Conservation (phyloP, 2,113 vertebrate species). For the Ptilorrhoa leucosticta region DNA sequence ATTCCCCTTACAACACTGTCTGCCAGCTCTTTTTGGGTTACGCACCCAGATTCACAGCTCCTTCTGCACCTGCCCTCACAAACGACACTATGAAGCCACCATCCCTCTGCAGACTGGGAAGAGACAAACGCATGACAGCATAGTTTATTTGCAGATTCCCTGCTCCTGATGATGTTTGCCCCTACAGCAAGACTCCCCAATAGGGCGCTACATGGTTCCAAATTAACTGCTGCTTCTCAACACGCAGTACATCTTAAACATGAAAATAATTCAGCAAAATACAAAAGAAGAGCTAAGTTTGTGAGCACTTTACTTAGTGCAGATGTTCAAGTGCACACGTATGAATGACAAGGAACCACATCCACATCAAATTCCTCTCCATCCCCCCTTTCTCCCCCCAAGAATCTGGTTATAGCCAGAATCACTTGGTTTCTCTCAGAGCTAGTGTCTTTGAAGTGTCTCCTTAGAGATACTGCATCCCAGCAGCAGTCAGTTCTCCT, state of each 20-base stretch:
- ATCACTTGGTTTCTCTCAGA: not conserved
- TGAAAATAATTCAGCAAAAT: not conserved
- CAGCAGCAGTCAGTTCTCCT: not conserved
- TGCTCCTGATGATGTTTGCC: not conserved
- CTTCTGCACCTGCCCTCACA: not conserved
- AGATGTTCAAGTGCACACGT: not conserved
- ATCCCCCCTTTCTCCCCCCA: not conserved
- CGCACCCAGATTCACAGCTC: not conserved
- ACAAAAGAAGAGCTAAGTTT: not conserved
- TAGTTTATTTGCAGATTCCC: not conserved
- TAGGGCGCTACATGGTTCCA: not conserved
- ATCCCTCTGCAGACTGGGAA: not conserved
- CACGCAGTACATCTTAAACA: not conserved
- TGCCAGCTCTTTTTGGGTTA: not conserved
- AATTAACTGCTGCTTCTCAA: not conserved
- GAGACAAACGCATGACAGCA: rapidly evolving
- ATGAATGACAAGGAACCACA: not conserved
- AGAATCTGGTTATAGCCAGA: not conserved
- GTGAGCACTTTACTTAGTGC: not conserved
- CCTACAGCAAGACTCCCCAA: not conserved
- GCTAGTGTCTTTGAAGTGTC: not conserved
- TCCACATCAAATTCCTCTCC: not conserved
- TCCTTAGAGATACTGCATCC: not conserved
- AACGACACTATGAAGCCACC: not conserved
- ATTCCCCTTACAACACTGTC: not conserved